These are phyloP conservation scores for Caenorhabditis panamensis DNA, from an alignment of 2,888 invertebrate genomes.

Conservation along the genomic window DNA sequence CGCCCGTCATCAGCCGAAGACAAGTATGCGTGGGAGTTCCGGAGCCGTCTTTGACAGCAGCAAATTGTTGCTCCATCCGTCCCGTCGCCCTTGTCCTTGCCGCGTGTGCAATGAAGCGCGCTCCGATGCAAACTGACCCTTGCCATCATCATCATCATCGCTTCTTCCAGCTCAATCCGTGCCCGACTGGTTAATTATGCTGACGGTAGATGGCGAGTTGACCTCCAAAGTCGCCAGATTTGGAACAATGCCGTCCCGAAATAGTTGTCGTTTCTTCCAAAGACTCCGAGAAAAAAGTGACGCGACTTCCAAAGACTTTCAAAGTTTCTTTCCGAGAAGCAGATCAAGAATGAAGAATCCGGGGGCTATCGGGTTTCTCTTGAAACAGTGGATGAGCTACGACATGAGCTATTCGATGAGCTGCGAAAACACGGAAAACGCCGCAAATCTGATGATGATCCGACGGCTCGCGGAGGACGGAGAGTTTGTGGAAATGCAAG, in stretches of 20 bases:
- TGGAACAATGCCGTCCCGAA: slow-evolving; percentile 39
- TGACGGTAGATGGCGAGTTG: slow-evolving; percentile 23
- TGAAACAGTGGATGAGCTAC: too few species aligned
- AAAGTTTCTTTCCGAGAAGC: too few species aligned
- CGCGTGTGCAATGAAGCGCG: slow-evolving; percentile 49
- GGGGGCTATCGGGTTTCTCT: background rate
- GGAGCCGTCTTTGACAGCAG: slow-evolving; percentile 9
- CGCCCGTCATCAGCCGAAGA: slow-evolving; percentile 24
- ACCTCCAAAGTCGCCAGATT: slow-evolving; percentile 4
- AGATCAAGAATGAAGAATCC: too few species aligned
- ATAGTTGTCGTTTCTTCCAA: too few species aligned
- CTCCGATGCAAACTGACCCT: slow-evolving; percentile 41
- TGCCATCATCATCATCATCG: slow-evolving; percentile 17
- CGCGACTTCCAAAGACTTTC: background rate
- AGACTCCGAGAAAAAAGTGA: too few species aligned
- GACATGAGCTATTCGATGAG: too few species aligned
- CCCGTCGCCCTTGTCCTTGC: background rate
- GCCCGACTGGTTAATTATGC: slow-evolving; percentile 37
- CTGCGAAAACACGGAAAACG: too few species aligned
- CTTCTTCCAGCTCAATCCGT: slow-evolving; percentile 15
- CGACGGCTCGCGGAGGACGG: too few species aligned
- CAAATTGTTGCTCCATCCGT: slow-evolving; percentile 41
- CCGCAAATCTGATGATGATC: too few species aligned
- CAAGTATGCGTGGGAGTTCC: slow-evolving; percentile 36
- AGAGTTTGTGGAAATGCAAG: too few species aligned